A percentile compares a stretch with the other conserved stretches of the same genome.
These are phyloP conservation scores for Trachemys scripta DNA, from an alignment of 2,113 vertebrate species.

Conservation along the genomic window DNA sequence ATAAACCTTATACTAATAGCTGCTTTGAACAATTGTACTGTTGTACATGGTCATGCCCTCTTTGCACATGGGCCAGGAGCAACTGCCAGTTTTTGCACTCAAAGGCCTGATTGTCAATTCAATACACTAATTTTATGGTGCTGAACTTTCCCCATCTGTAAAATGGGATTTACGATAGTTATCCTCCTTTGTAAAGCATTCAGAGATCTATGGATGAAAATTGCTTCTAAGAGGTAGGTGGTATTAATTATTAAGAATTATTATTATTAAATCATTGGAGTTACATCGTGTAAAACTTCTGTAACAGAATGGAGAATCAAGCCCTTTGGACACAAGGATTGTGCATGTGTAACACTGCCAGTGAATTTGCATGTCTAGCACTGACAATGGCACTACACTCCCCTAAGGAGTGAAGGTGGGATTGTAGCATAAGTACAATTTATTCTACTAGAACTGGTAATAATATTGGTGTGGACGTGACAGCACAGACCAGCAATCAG, in stretches of 20 bases:
- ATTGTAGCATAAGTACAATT: too few species aligned
- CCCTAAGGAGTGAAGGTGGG: too few species aligned
- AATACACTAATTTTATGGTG: not conserved
- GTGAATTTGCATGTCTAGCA: too few species aligned
- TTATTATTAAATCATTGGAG: not conserved
- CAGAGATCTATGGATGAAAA: not conserved
- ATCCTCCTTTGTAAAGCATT: not conserved
- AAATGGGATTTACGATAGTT: not conserved
- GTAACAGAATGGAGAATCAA: too few species aligned
- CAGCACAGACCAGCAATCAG: too few species aligned
- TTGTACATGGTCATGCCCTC: not conserved
- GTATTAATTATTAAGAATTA: not conserved
- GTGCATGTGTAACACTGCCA: too few species aligned
- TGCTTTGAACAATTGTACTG: not conserved
- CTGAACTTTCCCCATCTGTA: not conserved
- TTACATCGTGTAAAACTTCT: too few species aligned
- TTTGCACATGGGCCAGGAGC: not conserved
- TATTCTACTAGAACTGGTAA: too few species aligned
- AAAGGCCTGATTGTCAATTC: not conserved
- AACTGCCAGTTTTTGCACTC: not conserved
- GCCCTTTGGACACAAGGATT: too few species aligned
- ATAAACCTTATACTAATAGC: not conserved
- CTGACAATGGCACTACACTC: too few species aligned
- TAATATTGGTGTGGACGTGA: too few species aligned
- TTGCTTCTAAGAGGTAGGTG: not conserved